Evolutionary conservation across 2,113 vertebrate species (phyloP).

Genomic region (Tichodroma muraria): DNA sequence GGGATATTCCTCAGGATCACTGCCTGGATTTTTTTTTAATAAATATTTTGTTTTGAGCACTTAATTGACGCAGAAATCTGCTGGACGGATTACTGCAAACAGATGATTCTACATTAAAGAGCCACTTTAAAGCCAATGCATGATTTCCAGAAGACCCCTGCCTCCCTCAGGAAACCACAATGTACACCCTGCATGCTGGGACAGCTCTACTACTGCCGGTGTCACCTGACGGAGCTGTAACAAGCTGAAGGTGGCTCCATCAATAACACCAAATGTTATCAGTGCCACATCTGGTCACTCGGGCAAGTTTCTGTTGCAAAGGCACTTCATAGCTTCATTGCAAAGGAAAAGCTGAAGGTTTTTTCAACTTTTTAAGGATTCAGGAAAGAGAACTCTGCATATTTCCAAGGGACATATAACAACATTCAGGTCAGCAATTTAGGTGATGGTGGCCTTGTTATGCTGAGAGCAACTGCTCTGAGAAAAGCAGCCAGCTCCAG

Average conservation of each 20-base stretch:
- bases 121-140: not conserved
- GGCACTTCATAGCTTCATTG: not conserved
- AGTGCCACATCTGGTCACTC: not conserved
- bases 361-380: not conserved
- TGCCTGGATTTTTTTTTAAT: not conserved
- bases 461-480: not conserved
- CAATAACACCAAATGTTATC: not conserved
- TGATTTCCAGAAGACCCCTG: not conserved
- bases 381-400: not conserved
- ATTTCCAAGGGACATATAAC: not conserved
- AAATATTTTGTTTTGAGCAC: not conserved
- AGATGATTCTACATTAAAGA: not conserved
- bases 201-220: not conserved
- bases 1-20: not conserved
- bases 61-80: not conserved
- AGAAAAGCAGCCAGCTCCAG: not conserved
- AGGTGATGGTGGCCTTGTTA: not conserved
- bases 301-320: not conserved
- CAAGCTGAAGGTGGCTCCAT: not conserved
- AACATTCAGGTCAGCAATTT: not conserved
- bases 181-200: not conserved
- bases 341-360: not conserved
- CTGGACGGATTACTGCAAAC: not conserved
- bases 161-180: not conserved
- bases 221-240: not conserved